Conservation (phyloP, 1,140 invertebrate genomes). For the Plodia interpunctella region DNA sequence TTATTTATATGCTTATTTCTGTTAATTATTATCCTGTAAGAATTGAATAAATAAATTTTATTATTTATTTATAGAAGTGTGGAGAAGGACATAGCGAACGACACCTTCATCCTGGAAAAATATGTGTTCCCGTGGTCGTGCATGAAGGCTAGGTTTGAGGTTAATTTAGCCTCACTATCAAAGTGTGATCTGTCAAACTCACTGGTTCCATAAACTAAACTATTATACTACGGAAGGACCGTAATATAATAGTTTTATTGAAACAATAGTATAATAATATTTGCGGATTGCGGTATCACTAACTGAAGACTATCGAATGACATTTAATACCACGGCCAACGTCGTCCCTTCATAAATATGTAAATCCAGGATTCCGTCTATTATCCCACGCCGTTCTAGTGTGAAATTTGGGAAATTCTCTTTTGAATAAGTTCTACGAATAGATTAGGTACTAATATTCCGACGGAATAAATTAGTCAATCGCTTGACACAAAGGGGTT, state of each 20-base stretch:
- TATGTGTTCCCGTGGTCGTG: too few species aligned
- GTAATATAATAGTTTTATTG: neutral
- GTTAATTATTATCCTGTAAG: too few species aligned
- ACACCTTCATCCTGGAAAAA: too few species aligned
- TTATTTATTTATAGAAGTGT: too few species aligned
- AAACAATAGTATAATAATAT: conserved; percentile 9
- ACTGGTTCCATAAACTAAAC: too few species aligned
- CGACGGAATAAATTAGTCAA: neutral
- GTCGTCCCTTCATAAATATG: conserved; percentile 37
- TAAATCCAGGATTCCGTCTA: conserved; percentile 31
- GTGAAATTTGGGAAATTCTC: conserved; percentile 36
- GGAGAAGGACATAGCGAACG: too few species aligned
- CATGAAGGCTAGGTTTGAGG: too few species aligned
- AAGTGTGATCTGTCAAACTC: too few species aligned
- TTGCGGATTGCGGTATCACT: neutral
- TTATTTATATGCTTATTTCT: too few species aligned
- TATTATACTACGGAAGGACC: too few species aligned
- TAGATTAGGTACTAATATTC: conserved; percentile 28
- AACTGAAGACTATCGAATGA: conserved; percentile 24
- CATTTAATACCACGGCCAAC: conserved; percentile 23
- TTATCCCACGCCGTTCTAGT: conserved; percentile 40
- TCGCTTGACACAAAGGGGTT: neutral
- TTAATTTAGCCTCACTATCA: too few species aligned
- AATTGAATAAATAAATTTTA: too few species aligned
- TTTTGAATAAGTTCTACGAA: conserved; percentile 31